Percentiles rank a stretch among this genome's conserved stretches.
Evolutionary conservation across 37 sponge, comb jelly and placozoan species (phyloP).

Genomic region (Axinella damicornis): DNA sequence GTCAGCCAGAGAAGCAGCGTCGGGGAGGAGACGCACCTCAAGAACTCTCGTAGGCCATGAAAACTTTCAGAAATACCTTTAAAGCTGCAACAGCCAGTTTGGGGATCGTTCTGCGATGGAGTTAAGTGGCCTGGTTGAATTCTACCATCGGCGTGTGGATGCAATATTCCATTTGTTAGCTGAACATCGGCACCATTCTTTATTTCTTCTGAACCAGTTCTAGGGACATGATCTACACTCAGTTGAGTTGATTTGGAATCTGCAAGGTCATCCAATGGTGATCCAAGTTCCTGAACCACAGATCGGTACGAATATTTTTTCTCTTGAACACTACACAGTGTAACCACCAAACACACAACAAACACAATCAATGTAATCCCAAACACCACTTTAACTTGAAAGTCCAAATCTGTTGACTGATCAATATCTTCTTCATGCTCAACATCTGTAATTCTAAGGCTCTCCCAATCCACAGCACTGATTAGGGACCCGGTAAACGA

Average conservation of each 20-base stretch:
- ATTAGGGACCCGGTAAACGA: slow-evolving; percentile 4
- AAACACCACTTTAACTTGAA: slow-evolving; percentile 18
- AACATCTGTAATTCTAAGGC: neutral
- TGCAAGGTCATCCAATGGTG: too few species aligned
- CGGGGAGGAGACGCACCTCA: neutral
- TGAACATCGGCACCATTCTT: too few species aligned
- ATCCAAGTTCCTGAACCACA: too few species aligned
- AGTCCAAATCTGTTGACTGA: neutral
- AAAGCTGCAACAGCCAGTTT: too few species aligned
- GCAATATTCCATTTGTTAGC: too few species aligned
- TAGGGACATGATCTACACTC: too few species aligned
- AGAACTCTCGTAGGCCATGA: neutral
- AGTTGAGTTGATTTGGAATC: too few species aligned
- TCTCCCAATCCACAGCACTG: slow-evolving; percentile 25
- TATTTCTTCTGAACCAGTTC: too few species aligned
- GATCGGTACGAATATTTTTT: too few species aligned
- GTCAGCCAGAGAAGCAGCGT: slow-evolving; percentile 7
- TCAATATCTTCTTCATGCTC: neutral
- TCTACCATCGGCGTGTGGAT: too few species aligned
- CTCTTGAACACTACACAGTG: slow-evolving; percentile 7
- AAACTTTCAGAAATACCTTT: neutral
- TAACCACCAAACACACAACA: neutral
- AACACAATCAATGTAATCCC: neutral
- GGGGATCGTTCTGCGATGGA: too few species aligned
- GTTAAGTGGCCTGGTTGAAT: too few species aligned